Evolutionary conservation across 2,888 invertebrate genomes (phyloP).

Genomic region (Lagria hirta): DNA sequence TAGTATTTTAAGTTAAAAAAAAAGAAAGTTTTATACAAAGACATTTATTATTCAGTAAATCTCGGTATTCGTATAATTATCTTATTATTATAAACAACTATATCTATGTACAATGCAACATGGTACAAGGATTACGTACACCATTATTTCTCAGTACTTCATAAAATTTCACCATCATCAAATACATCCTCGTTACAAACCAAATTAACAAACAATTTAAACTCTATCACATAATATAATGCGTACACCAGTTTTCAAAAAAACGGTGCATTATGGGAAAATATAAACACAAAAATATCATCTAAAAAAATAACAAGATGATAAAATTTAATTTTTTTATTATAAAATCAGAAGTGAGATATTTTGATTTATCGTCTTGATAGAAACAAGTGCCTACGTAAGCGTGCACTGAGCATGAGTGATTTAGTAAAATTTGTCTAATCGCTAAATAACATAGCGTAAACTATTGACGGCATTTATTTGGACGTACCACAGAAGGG

Average conservation of each 20-base stretch:
- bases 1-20: too few species aligned
- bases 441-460: constrained; percentile 35
- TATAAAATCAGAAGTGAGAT: constrained; percentile 5
- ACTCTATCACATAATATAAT: constrained; percentile 47
- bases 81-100: constrained; percentile 55
- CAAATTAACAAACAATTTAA: constrained; percentile 46
- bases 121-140: constrained; percentile 52
- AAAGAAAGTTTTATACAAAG: constrained; percentile 49
- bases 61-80: constrained; percentile 55
- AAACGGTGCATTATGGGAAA: constrained; percentile 28
- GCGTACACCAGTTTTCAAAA: constrained; percentile 33
- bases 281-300: constrained; percentile 15
- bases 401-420: constrained; percentile 47
- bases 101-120: constrained; percentile 55
- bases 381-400: constrained; percentile 37
- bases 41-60: constrained; percentile 55
- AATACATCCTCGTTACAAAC: constrained; percentile 42
- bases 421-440: constrained; percentile 52
- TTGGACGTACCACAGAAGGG: constrained; percentile 55
- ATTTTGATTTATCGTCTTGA: constrained; percentile 33
- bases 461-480: constrained; percentile 30
- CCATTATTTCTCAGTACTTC: constrained; percentile 43
- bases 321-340: constrained; percentile 1
- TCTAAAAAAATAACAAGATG: constrained; percentile 5
- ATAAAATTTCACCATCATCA: constrained; percentile 44